Percentiles rank a stretch among this genome's conserved stretches.
Evolutionary conservation across 2,888 invertebrate species (phyloP).

Genomic region (Dyspetes luteomarginatus): DNA sequence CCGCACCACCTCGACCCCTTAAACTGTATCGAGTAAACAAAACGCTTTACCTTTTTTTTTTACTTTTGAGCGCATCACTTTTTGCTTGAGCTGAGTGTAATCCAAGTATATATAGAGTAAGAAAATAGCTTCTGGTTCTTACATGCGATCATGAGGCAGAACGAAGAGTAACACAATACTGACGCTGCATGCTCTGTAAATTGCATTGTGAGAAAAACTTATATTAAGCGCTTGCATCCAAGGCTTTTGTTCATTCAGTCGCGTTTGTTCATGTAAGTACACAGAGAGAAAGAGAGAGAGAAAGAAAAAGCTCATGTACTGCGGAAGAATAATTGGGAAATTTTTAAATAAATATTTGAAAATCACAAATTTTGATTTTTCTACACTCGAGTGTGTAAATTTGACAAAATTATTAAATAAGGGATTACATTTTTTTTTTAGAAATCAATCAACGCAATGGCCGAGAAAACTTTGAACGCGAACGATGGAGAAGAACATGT

Average conservation of each 20-base stretch:
- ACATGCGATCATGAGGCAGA: slow-evolving; percentile 77
- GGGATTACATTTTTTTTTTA: slow-evolving; percentile 41
- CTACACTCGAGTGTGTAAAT: not conserved
- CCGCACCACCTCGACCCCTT: too few relatives aligned
- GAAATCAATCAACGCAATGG: slow-evolving; percentile 69
- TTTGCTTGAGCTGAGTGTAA: slow-evolving; percentile 57
- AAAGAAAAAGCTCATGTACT: not conserved
- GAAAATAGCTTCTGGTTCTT: slow-evolving; percentile 75
- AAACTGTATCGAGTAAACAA: slow-evolving; percentile 67
- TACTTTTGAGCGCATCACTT: slow-evolving; percentile 56
- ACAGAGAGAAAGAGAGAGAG: not conserved
- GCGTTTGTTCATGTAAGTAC: slow-evolving; percentile 73
- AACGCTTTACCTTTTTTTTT: slow-evolving; percentile 60
- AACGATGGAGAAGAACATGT: slow-evolving; percentile 81
- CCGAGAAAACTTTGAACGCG: slow-evolving; percentile 64
- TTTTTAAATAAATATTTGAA: not conserved
- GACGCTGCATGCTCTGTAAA: slow-evolving; percentile 76
- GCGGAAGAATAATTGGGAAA: slow-evolving; percentile 10
- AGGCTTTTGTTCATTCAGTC: slow-evolving; percentile 73
- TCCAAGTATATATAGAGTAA: slow-evolving; percentile 73
- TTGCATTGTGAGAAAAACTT: slow-evolving; percentile 80
- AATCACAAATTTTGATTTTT: not conserved
- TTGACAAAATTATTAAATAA: not conserved
- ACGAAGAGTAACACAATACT: slow-evolving; percentile 78
- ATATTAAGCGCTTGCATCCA: slow-evolving; percentile 77